Evolutionary conservation across 2,797 vertebrate genomes (phyloP).

Genomic region (Lagodon rhomboides): DNA sequence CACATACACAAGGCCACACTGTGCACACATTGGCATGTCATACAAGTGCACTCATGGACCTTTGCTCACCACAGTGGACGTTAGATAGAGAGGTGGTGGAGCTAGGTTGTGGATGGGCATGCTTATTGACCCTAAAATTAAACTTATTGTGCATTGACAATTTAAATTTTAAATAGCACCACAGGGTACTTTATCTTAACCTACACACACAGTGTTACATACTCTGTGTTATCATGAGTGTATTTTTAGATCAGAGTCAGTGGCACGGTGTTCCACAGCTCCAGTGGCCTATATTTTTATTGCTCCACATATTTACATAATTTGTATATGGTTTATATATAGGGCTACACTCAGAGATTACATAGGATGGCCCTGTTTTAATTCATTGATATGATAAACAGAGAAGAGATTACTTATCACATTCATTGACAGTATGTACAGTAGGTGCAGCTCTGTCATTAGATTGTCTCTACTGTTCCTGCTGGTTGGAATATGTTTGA

Average conservation of each 20-base stretch:
- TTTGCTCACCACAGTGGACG: conserved; percentile 9
- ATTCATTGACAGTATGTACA: conserved; percentile 12
- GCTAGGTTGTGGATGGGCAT: not conserved
- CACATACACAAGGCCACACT: conserved; percentile 43
- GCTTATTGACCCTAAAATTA: conserved; percentile 10
- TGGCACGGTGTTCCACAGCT: conserved; percentile 54
- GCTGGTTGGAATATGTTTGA: conserved; percentile 17
- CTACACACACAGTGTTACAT: conserved; percentile 25
- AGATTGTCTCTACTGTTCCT: conserved; percentile 6
- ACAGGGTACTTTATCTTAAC: conserved; percentile 8
- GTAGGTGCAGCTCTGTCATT: conserved; percentile 10
- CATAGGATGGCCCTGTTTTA: conserved; percentile 45
- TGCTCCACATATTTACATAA: conserved; percentile 76
- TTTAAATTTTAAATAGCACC: conserved; percentile 10
- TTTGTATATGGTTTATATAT: conserved; percentile 46
- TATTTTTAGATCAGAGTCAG: conserved; percentile 69
- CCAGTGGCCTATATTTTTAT: conserved; percentile 74
- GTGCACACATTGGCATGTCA: conserved; percentile 22
- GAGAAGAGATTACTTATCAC: conserved; percentile 46
- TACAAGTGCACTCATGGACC: conserved; percentile 15
- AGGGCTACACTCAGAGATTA: conserved; percentile 49
- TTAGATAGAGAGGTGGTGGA: conserved; percentile 10
- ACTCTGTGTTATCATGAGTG: conserved; percentile 4
- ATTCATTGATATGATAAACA: conserved; percentile 58
- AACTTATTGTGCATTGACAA: not conserved